Percentiles rank a stretch among this genome's conserved stretches.
These are phyloP conservation scores for Tyto alba DNA, from an alignment of 2,113 vertebrate species.

Conservation along the genomic window DNA sequence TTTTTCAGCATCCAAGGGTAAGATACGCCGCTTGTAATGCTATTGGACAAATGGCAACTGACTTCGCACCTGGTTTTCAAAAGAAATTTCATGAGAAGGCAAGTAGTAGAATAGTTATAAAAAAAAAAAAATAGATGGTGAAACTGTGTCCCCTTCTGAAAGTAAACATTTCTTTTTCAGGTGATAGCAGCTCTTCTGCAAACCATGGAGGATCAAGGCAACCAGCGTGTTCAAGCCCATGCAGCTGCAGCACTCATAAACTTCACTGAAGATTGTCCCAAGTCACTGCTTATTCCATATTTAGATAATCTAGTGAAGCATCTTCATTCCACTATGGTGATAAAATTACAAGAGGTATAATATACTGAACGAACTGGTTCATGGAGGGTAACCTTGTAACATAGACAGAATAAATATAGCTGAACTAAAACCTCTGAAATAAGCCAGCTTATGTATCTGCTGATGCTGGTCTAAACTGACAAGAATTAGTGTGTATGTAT, in stretches of 20 bases:
- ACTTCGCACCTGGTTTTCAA: conserved; percentile 96
- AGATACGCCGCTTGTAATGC: conserved; percentile 96
- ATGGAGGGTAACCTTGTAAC: not conserved
- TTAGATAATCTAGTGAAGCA: conserved; percentile 94
- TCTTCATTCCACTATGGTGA: conserved; percentile 94
- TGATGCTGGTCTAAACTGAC: not conserved
- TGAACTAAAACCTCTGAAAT: not conserved
- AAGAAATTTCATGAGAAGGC: conserved; percentile 99
- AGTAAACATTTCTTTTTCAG: conserved; percentile 52
- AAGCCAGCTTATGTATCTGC: not conserved
- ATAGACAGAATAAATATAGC: not conserved
- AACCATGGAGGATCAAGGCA: conserved; percentile 96
- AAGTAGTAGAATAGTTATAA: not conserved
- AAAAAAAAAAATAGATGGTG: not conserved
- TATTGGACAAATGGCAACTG: conserved; percentile 98
- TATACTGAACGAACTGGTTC: not conserved
- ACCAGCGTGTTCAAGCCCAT: conserved; percentile 95
- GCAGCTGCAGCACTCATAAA: conserved; percentile 97
- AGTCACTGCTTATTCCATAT: conserved; percentile 89
- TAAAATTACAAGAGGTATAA: conserved; percentile 93
- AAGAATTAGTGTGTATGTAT: not conserved
- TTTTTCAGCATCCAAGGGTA: conserved; percentile 90
- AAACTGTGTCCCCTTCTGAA: not conserved
- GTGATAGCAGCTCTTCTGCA: conserved; percentile 92
- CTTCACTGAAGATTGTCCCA: conserved; percentile 98